Conservation (phyloP, 2,888 invertebrate genomes). For the Drosophila birchii region DNA sequence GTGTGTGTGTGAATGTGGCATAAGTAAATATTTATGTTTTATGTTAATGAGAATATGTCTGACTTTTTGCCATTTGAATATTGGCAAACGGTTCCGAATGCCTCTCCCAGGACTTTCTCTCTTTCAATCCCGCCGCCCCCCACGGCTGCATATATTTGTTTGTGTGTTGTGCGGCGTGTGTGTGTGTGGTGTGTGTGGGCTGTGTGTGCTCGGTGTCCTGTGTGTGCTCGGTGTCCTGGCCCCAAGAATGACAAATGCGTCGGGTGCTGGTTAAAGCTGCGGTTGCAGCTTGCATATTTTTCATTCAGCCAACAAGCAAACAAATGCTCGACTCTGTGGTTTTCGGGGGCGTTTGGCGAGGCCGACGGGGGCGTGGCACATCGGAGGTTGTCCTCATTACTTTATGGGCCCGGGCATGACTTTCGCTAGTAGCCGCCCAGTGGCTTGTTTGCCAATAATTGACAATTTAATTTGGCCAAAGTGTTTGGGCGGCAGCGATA, state of each 20-base stretch:
- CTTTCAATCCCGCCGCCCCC: background rate
- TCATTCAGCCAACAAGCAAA: slow-evolving; percentile 41
- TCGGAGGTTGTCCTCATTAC: slow-evolving; percentile 21
- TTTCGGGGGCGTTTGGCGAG: slow-evolving; percentile 1
- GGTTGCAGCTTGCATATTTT: slow-evolving; percentile 68
- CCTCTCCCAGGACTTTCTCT: slow-evolving; percentile 46
- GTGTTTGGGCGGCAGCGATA: slow-evolving; percentile 51
- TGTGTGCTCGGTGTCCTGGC: slow-evolving; percentile 30
- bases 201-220: slow-evolving; percentile 8
- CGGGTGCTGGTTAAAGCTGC: slow-evolving; percentile 68
- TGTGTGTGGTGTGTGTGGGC: slow-evolving; percentile 16
- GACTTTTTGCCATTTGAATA: slow-evolving; percentile 83
- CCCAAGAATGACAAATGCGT: slow-evolving; percentile 74
- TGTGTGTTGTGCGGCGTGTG: slow-evolving; percentile 22
- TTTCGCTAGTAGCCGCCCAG: slow-evolving; percentile 57
- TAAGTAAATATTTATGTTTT: slow-evolving; percentile 83
- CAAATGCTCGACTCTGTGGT: slow-evolving; percentile 44
- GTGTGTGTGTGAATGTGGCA: slow-evolving; percentile 57
- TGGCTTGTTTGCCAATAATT: slow-evolving; percentile 79
- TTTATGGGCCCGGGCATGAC: slow-evolving; percentile 56
- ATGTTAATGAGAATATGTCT: slow-evolving; percentile 83
- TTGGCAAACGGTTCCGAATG: slow-evolving; percentile 67
- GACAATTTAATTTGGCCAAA: slow-evolving; percentile 83
- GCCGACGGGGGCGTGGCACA: slow-evolving; percentile 14
- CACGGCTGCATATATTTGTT: slow-evolving; percentile 23